These are phyloP conservation scores for Telmatherina bonti DNA, from an alignment of 2,797 vertebrate genomes.

Conservation along the genomic window DNA sequence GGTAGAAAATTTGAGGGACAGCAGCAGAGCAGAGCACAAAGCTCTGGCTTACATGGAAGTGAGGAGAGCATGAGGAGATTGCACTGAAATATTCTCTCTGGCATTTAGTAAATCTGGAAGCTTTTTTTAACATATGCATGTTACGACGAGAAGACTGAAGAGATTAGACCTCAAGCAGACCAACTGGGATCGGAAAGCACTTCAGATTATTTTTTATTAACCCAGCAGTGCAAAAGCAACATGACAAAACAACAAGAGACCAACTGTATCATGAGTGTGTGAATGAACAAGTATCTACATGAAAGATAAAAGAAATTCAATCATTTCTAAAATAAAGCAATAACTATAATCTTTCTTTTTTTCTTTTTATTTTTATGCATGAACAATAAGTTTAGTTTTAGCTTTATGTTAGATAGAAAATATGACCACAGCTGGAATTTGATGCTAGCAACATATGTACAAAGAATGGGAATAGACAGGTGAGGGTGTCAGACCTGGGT, in stretches of 20 bases:
- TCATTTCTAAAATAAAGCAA: background rate
- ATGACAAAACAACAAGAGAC: background rate
- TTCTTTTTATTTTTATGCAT: background rate
- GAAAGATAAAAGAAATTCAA: background rate
- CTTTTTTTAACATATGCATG: constrained; percentile 42
- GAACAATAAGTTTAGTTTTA: background rate
- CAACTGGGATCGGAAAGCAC: constrained; percentile 18
- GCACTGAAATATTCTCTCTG: constrained; percentile 52
- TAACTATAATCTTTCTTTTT: background rate
- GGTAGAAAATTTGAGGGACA: constrained; percentile 29
- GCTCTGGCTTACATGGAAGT: constrained; percentile 17
- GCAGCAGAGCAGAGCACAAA: constrained; percentile 25
- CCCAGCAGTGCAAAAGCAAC: background rate
- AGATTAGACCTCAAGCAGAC: constrained; percentile 42
- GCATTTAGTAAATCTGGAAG: constrained; percentile 55
- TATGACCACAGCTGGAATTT: background rate
- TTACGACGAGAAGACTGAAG: constrained; percentile 23
- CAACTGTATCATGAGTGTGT: background rate
- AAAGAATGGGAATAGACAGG: background rate
- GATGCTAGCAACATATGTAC: background rate
- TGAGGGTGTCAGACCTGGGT: background rate
- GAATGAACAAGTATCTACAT: background rate
- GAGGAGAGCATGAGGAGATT: constrained; percentile 26
- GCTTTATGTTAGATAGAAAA: background rate
- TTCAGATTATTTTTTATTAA: constrained; percentile 10